phyloP scores from a whole-genome alignment of 2,888 invertebrate species.

The Caenorhabditis afra region DNA sequence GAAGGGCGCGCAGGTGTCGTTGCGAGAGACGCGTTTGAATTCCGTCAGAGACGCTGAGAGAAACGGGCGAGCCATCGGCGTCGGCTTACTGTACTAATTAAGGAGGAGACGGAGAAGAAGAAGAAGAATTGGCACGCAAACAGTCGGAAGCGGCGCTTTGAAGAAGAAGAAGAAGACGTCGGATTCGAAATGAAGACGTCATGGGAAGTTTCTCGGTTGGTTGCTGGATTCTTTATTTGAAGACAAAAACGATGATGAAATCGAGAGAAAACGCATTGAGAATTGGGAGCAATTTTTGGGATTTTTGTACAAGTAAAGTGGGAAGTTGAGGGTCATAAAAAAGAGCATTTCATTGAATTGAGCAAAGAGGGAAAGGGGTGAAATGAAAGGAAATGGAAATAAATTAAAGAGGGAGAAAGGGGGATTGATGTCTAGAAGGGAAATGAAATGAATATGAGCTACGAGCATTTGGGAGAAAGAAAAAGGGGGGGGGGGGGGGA shows the following conservation, averaged over 20 bases:
- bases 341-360: neutral
- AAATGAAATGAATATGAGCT: constrained; percentile 5
- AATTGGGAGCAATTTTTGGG: neutral
- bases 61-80: constrained; percentile 7
- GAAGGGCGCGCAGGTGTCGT: constrained; percentile 35
- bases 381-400: constrained; percentile 29
- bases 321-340: neutral
- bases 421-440: neutral
- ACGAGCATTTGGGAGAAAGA: neutral
- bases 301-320: constrained; percentile 28
- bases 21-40: constrained; percentile 31
- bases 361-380: constrained; percentile 18
- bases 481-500: constrained; percentile 8
- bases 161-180: neutral
- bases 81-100: constrained; percentile 54
- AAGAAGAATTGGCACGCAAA: constrained; percentile 41
- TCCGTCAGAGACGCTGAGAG: neutral
- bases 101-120: neutral
- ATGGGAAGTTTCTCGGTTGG: neutral
- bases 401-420: neutral
- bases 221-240: constrained; percentile 33
- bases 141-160: constrained; percentile 23
- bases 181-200: neutral
- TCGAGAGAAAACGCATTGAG: neutral
- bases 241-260: neutral